Conservation (phyloP, 2,113 vertebrate species). For the Dipodomys ordii region DNA sequence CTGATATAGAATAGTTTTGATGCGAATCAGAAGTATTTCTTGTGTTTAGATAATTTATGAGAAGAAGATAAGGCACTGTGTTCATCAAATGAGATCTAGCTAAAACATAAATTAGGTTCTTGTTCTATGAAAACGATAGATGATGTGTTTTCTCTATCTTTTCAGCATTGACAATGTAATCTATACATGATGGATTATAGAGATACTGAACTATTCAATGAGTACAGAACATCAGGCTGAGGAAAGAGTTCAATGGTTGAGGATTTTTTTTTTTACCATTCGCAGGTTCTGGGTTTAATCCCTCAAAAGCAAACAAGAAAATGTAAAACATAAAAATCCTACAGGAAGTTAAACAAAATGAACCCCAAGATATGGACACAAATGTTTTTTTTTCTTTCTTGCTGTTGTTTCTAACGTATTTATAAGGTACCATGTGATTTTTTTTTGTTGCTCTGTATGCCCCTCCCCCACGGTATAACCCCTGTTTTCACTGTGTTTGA, state of each 20-base stretch:
- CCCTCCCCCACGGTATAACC: too few relatives aligned
- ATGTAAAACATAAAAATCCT: neutral
- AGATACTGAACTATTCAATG: neutral
- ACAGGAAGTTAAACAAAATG: neutral
- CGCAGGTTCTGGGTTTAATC: neutral
- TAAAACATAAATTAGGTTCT: conserved; percentile 32
- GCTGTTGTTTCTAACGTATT: too few relatives aligned
- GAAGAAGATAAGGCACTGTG: neutral
- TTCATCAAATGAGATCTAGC: conserved; percentile 21
- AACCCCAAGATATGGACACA: too few relatives aligned
- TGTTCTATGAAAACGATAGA: conserved; percentile 38
- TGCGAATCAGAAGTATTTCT: conserved; percentile 30
- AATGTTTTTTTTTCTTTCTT: too few relatives aligned
- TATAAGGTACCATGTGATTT: too few relatives aligned
- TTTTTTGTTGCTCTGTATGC: too few relatives aligned
- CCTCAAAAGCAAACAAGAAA: neutral
- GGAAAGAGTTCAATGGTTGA: too few relatives aligned
- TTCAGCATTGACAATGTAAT: conserved; percentile 23
- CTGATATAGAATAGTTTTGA: conserved; percentile 57
- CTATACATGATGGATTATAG: neutral
- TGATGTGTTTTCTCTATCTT: neutral
- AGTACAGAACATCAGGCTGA: neutral
- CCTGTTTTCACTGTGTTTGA: too few relatives aligned
- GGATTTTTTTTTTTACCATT: neutral
- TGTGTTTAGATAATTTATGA: neutral